Base-by-base conservation (phyloP, 2,797 vertebrate species). In the Toxotes lorentzi region DNA sequence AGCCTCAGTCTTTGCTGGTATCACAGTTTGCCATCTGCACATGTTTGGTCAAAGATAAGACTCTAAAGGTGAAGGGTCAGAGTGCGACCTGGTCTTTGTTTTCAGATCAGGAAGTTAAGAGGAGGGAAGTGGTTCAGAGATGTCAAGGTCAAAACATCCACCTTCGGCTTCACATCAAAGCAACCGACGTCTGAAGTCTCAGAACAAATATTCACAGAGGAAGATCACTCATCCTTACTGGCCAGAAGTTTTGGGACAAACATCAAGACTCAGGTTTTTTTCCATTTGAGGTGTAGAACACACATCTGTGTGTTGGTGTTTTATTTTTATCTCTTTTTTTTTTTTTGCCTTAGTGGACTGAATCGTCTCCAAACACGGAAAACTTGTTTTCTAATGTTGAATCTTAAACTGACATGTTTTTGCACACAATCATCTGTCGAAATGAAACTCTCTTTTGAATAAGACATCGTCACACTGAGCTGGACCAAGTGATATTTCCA, bases 121-220 rank as follows among this genome's bases (percentile, higher is more conserved):
- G 80, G 38, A 79, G 69, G 65, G 70, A 82, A 41, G 34, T 0
- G 77, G 8, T 23, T 35, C 23, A 2, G 32, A 65, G 13, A 23
- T 23, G 60, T 71, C 1, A 10, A 70, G 62, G 10, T 59, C 57
- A 64, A 76, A 78, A 71, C 72, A 57, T 74, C 62, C 61, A 71
- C 43, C 30, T 67, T 0, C 4, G 40, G 38, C 34, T 50, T 50
- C 43, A 38, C 76, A 53, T 78, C 71, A 77, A 74, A 77, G 56
- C 13, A 59, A 35, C 6, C 8, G 14, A 57, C 40, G 14, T 6
- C 0, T 47, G 4, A 41, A 1, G 58, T 56, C 66, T 43, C 12
- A 3, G 27, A 19, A 43, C 58, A 76, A 38, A 63, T 16, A 62
- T 23, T 45, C 43, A 41, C 27, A 34, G 60, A 48, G 72, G 54